Evolutionary conservation across 2,113 vertebrate genomes (phyloP).

Genomic region (Alouatta palliata): DNA sequence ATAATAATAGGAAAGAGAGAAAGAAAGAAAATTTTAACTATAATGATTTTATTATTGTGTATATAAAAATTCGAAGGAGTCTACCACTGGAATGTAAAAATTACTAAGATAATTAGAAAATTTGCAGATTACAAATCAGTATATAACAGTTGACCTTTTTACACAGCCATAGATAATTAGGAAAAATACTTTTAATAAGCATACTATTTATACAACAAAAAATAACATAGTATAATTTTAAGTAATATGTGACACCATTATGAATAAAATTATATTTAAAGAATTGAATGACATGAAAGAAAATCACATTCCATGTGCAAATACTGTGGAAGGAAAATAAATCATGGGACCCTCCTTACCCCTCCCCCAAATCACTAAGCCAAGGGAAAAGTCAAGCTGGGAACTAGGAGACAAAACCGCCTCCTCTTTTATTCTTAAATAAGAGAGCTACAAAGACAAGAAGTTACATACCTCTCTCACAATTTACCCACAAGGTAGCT

Average conservation of each 20-base stretch:
- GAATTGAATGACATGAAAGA: neutral
- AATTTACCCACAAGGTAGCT: no score
- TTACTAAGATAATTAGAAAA: neutral
- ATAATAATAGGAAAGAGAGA: neutral
- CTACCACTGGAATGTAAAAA: neutral
- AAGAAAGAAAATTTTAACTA: neutral
- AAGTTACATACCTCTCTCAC: no score
- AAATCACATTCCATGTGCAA: neutral
- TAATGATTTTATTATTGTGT: neutral
- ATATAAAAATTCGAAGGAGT: neutral
- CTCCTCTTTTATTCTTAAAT: no score
- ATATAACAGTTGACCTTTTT: neutral
- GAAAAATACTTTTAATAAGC: neutral
- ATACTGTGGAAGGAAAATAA: neutral
- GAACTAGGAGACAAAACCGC: no score
- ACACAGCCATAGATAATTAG: neutral
- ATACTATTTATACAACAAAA: neutral
- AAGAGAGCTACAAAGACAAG: no score
- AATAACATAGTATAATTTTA: neutral
- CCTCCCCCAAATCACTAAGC: no score
- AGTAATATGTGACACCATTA: neutral
- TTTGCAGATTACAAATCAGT: neutral
- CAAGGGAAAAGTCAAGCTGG: no score
- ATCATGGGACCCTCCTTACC: no score
- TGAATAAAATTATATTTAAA: slow-evolving; percentile 6